Conservation (phyloP, 2,113 vertebrate species). For the Istiophorus platypterus region DNA sequence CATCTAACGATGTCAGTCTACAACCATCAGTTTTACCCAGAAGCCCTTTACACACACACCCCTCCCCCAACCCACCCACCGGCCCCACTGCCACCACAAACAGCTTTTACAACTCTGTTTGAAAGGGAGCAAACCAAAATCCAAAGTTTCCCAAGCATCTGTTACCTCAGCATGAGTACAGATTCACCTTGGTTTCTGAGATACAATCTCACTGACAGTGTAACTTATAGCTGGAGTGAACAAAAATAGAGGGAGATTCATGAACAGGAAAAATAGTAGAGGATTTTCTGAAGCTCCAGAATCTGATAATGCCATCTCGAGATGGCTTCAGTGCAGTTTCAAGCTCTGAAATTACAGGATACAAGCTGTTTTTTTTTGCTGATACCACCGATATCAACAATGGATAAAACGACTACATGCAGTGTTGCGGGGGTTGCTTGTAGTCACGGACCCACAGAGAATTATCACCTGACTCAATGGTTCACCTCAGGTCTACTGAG, state of each 20-base stretch:
- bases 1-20: constrained; percentile 71
- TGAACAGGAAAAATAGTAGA: neutral
- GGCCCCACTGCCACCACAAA: constrained; percentile 63
- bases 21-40: constrained; percentile 55
- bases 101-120: constrained; percentile 76
- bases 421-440: neutral
- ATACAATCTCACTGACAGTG: constrained; percentile 58
- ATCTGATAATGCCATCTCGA: constrained; percentile 40
- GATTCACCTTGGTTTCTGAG: constrained; percentile 48
- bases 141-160: constrained; percentile 70
- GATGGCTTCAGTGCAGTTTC: constrained; percentile 33
- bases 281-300: neutral
- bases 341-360: constrained; percentile 46
- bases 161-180: constrained; percentile 49
- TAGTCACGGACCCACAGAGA: too few relatives aligned
- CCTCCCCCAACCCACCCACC: too few relatives aligned
- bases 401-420: neutral
- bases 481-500: neutral
- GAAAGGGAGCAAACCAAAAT: constrained; percentile 66
- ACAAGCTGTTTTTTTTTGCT: constrained; percentile 50
- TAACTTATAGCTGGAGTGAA: constrained; percentile 13
- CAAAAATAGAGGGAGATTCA: constrained; percentile 27
- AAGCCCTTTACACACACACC: constrained; percentile 52
- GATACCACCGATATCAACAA: neutral
- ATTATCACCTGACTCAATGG: neutral